phyloP scores from a whole-genome alignment of 2,888 invertebrate genomes.

The Drosophila nr. perissopoda region DNA sequence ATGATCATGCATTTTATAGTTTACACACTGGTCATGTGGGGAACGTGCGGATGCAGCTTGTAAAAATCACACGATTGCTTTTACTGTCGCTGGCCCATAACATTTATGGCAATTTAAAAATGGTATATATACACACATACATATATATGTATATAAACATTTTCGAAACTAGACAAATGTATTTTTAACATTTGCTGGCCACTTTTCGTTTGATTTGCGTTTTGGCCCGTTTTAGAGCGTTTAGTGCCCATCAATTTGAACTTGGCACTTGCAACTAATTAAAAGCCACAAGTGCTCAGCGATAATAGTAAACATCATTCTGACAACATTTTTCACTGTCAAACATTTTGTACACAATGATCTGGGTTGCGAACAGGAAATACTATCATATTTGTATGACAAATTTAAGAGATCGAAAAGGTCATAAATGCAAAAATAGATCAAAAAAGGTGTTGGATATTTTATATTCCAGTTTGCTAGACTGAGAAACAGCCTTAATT shows the following conservation, averaged over 20 bases:
- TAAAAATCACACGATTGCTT: slow-evolving; percentile 44
- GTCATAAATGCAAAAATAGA: neutral
- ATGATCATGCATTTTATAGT: slow-evolving; percentile 23
- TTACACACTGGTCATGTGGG: slow-evolving; percentile 44
- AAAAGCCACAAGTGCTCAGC: slow-evolving; percentile 31
- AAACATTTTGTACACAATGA: neutral
- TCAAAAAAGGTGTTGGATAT: neutral
- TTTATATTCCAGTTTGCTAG: neutral
- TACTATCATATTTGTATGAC: neutral
- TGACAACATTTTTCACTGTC: neutral
- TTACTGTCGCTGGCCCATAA: slow-evolving; percentile 37
- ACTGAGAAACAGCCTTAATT: neutral
- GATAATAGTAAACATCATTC: slow-evolving; percentile 2
- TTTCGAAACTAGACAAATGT: slow-evolving; percentile 57
- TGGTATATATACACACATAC: neutral
- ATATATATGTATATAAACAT: slow-evolving; percentile 18
- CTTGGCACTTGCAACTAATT: slow-evolving; percentile 39
- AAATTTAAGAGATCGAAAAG: neutral
- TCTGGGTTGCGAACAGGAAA: neutral
- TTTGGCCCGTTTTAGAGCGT: slow-evolving; percentile 22
- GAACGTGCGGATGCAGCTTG: slow-evolving; percentile 38
- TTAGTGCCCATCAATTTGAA: slow-evolving; percentile 50
- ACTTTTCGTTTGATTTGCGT: slow-evolving; percentile 35
- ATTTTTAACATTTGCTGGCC: slow-evolving; percentile 58
- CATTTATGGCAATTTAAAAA: slow-evolving; percentile 63